These are phyloP conservation scores for Illadopsis cleaveri DNA, from an alignment of 2,113 vertebrate genomes.

Conservation along the genomic window DNA sequence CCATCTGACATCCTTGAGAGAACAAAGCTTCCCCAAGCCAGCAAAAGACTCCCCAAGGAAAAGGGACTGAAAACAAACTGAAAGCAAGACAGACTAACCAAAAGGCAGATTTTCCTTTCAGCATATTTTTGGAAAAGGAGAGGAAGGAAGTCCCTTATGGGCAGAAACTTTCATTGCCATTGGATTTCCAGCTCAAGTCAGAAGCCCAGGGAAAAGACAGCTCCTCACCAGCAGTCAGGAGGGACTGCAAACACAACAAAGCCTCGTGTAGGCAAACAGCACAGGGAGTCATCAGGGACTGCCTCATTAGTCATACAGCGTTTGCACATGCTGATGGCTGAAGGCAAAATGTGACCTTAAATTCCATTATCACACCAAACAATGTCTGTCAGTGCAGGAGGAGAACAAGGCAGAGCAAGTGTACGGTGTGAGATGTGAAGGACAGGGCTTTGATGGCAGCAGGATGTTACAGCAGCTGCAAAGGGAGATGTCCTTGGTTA, in stretches of 20 bases:
- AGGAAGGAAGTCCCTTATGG: background rate
- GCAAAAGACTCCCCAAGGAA: background rate
- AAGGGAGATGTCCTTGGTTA: background rate
- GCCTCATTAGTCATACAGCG: constrained; percentile 56
- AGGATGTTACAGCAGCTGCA: background rate
- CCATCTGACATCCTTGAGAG: background rate
- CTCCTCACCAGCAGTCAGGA: constrained; percentile 43
- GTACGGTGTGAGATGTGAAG: background rate
- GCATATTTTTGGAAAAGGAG: background rate
- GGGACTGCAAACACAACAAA: constrained; percentile 10
- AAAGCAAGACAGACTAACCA: background rate
- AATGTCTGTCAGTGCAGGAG: background rate
- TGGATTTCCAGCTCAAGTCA: constrained; percentile 5
- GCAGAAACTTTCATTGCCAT: background rate
- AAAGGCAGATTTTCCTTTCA: constrained; percentile 38
- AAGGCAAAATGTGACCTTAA: constrained; percentile 69
- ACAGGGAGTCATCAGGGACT: background rate
- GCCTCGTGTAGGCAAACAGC: constrained; percentile 10
- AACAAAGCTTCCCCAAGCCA: background rate
- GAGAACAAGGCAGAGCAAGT: background rate
- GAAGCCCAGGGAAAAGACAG: background rate
- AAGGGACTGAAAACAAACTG: background rate
- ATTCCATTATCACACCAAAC: constrained; percentile 59
- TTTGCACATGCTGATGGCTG: constrained; percentile 52
- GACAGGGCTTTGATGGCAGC: background rate